Percentiles rank a stretch among this genome's conserved stretches.
Evolutionary conservation across 2,888 invertebrate genomes (phyloP).

Genomic region (Scaptomyza polygonia): DNA sequence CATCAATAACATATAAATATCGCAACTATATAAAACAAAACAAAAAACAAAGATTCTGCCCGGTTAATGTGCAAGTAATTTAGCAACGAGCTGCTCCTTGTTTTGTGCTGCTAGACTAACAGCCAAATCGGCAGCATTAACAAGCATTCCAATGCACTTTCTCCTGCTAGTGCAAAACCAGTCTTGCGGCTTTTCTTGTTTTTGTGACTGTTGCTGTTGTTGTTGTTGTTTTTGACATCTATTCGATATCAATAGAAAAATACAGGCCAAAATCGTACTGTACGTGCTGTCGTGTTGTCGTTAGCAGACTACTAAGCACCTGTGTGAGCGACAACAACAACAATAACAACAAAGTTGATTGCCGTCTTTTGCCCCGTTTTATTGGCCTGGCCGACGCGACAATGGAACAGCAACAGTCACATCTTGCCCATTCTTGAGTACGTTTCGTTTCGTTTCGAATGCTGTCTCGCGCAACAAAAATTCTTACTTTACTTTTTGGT

Average conservation of each 20-base stretch:
- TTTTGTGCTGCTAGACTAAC: conserved; percentile 4
- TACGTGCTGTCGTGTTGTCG: conserved; percentile 25
- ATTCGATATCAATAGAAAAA: conserved; percentile 75
- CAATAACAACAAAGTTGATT: conserved; percentile 53
- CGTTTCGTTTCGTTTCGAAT: conserved; percentile 48
- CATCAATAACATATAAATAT: conserved; percentile 9
- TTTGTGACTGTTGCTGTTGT: conserved; percentile 1
- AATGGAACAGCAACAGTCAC: conserved; percentile 60
- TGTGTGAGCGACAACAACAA: conserved; percentile 49
- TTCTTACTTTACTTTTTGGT: conserved; percentile 6
- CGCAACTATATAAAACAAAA: background rate
- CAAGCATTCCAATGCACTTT: conserved; percentile 73
- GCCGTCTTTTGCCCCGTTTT: conserved; percentile 57
- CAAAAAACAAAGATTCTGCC: conserved; percentile 2
- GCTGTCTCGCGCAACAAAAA: conserved; percentile 27
- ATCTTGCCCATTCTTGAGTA: conserved; percentile 67
- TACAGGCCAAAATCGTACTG: conserved; percentile 58
- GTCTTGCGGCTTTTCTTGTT: conserved; percentile 52
- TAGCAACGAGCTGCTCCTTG: conserved; percentile 1
- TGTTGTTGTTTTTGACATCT: conserved; percentile 65
- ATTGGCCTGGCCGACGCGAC: conserved; percentile 58
- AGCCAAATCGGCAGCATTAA: conserved; percentile 22
- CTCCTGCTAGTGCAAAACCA: conserved; percentile 59
- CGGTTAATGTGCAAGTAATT: conserved; percentile 27
- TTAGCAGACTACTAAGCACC: conserved; percentile 67